Base-by-base conservation (phyloP, 1,140 invertebrate genomes). In the Nasonia vitripennis region DNA sequence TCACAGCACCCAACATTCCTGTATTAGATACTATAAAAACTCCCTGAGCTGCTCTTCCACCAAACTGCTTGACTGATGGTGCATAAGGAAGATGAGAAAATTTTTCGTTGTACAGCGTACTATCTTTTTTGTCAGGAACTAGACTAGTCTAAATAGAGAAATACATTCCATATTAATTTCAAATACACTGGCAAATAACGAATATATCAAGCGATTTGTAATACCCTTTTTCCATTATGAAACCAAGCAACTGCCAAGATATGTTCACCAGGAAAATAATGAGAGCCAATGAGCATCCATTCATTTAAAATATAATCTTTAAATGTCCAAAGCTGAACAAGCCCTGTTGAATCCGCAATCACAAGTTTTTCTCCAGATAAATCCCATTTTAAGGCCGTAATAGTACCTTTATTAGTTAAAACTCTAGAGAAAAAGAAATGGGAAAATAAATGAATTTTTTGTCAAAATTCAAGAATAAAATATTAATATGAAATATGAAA, bases 361-460 rank as follows among this genome's bases (percentile, higher is more conserved):
- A 98, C 93, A 1, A 98, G 90, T 86, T 97, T 95, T 78, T 96
- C 96, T 10, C 97, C 97, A 85, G 95, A 95, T 48, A 95, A 93
- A 92, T 98, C 97, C 98, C 98, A 98, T 93, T 98, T 96, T 23
- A 98, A 89, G 20, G 96, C 95, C 23, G 96, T 97, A 10, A 98
- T 95, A 81, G 95, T 94, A 31, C 94, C 92, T 91, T 88, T 94
- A 94, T 89, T 95, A 90, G 89, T 95, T 78, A 94, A 90, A 86
- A 94, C 92, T 91, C 95, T 95, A 86, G 70, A 91, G 91, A 87
- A 86, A 87, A 87, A 23, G n/a, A 51, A 27, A 27, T 27, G 27
- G 27, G 27, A 27, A 86, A 88, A 86, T 67, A 37, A 31, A 62
- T 27, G 45, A 71, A 70, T 68, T n/a, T 10, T 9, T 77, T 70